Evolutionary conservation across 2,888 invertebrate species (phyloP), one percentile per base, ranked within the genome.

Genomic region (Noctua pronuba): DNA sequence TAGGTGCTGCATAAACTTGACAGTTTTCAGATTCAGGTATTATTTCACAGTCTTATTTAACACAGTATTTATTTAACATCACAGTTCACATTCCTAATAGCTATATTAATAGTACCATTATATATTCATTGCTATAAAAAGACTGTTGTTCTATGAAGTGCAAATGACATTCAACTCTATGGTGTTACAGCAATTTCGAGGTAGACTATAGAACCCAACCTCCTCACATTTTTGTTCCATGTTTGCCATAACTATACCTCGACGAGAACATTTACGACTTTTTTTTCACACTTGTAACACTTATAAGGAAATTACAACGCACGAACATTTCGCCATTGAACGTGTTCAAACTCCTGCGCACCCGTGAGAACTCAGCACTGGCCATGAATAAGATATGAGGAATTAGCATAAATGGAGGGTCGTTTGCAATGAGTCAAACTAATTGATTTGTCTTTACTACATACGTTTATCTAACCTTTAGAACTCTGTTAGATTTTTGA

Each of bases 331-430:
- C 83, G 79, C 82, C 82, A 90, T 80, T 75, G 65, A 73, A 81
- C 80, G 85, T 89, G 79, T 52, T 77, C 44, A 44, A 80, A 81
- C 78, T 79, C 66, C 75, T 79, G 85, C 77, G 46, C 80, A 86
- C 82, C 78, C 88, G 90, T 88, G 88, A 88, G 88, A 88, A 89
- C 68, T 71, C 28, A 70, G 68, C 65, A 65, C 73, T 75, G 88
- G 79, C 90, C 87, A 76, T 86, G 90, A 88, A 85, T 85, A 66
- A 83, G 78, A 83, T 75, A 76, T 75, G 71, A 83, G 49, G 82
- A 75, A 89, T 88, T 88, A 68, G 64, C 87, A 89, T 88, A 73
- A 79, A 70, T 31, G n/a, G 77, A 86, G 80, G 85, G 85, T 79
- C 85, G 76, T 70, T 75, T 31, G 64, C 65, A 87, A 80, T 85